Conservation (phyloP, 2,888 invertebrate genomes). For the Dicroscelio sp. region DNA sequence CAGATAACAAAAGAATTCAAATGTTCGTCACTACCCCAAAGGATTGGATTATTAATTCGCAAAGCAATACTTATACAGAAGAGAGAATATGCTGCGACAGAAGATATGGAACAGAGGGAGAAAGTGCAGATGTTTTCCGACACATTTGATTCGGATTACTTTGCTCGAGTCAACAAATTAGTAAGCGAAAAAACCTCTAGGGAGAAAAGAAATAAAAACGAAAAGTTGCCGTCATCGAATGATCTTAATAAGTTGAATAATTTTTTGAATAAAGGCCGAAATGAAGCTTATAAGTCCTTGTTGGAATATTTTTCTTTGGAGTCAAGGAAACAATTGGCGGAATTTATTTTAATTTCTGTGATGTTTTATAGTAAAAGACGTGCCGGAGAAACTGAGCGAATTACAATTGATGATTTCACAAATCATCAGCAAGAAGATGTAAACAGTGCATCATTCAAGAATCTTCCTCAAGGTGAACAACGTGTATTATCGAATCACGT, state of each 20-base stretch:
- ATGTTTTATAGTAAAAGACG: background rate
- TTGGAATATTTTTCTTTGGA: background rate
- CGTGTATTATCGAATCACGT: background rate
- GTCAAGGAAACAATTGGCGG: background rate
- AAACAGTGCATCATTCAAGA: background rate
- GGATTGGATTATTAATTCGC: background rate
- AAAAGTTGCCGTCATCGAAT: background rate
- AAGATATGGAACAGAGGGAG: constrained; percentile 3
- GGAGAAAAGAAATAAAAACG: background rate
- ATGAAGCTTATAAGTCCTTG: background rate
- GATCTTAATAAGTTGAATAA: background rate
- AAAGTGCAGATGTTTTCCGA: background rate
- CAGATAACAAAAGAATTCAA: background rate
- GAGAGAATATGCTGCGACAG: background rate
- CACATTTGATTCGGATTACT: background rate
- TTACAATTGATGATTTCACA: constrained; percentile 16
- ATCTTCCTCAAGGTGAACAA: background rate
- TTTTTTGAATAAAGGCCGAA: background rate
- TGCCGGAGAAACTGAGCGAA: background rate
- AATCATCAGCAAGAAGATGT: background rate
- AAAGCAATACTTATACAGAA: background rate
- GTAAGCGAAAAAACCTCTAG: background rate
- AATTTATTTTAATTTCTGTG: constrained; percentile 35
- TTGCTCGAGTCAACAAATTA: background rate
- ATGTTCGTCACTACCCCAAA: background rate